Evolutionary conservation across 2,888 invertebrate species (phyloP).

Genomic region (Myathropa florea): DNA sequence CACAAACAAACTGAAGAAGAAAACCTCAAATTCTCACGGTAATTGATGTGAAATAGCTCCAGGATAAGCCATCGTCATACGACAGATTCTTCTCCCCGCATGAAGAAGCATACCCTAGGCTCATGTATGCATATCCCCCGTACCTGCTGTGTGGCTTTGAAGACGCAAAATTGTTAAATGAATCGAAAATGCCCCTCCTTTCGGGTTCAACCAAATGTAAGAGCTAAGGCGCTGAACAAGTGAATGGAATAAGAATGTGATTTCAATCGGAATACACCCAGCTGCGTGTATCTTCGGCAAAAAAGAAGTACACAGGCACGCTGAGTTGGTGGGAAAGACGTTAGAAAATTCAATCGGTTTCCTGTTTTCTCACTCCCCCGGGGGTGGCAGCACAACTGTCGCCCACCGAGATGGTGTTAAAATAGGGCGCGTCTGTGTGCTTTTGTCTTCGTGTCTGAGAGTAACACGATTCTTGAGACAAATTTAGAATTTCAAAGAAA

Average conservation of each 20-base stretch:
- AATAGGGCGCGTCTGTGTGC: not conserved
- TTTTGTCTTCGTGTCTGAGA: not conserved
- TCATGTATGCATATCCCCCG: not conserved
- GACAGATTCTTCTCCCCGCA: too few species aligned
- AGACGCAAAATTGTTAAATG: slow-evolving; percentile 18
- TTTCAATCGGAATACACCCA: slow-evolving; percentile 3
- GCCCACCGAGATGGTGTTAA: not conserved
- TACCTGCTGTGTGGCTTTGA: not conserved
- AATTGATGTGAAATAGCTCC: not conserved
- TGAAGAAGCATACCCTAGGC: too few species aligned
- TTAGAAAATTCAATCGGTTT: not conserved
- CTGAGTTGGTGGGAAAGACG: not conserved
- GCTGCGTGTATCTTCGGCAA: not conserved
- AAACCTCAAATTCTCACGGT: not conserved
- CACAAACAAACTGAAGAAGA: not conserved
- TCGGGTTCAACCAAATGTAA: slow-evolving; percentile 18
- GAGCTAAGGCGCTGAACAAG: not conserved
- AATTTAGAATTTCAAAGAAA: slow-evolving; percentile 1
- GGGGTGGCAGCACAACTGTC: not conserved
- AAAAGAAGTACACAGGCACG: too few species aligned
- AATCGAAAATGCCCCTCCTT: slow-evolving; percentile 10
- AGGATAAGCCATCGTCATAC: not conserved
- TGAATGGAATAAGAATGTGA: not conserved
- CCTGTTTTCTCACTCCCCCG: not conserved
- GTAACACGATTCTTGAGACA: not conserved